These are phyloP conservation scores for Epinotia nisella DNA, from an alignment of 2,888 invertebrate species.

Conservation along the genomic window DNA sequence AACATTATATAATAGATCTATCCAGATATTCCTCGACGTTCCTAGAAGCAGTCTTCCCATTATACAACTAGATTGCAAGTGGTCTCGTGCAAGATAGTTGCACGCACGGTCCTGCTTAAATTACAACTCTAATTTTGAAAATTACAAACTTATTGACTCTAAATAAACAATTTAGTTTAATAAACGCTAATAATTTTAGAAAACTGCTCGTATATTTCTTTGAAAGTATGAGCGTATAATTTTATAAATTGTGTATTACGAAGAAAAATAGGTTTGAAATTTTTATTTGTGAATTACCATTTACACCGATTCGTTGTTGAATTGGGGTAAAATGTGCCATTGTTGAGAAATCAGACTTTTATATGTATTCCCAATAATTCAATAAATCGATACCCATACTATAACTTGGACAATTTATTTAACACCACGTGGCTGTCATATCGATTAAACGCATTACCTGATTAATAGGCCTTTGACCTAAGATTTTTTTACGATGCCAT, in stretches of 20 bases:
- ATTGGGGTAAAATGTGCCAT: not conserved
- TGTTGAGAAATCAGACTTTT: conserved; percentile 19
- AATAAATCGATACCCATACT: too few relatives aligned
- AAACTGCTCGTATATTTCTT: not conserved
- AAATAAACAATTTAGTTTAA: not conserved
- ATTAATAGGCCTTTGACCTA: too few relatives aligned
- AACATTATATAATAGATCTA: conserved; percentile 5
- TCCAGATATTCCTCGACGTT: not conserved
- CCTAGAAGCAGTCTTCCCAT: conserved; percentile 3
- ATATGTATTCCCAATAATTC: not conserved
- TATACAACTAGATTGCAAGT: conserved; percentile 9
- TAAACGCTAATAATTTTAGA: not conserved
- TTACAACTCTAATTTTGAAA: conserved; percentile 3
- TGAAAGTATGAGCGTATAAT: not conserved
- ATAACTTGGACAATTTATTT: too few relatives aligned
- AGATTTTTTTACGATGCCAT: too few relatives aligned
- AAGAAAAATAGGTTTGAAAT: not conserved
- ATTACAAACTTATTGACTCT: not conserved
- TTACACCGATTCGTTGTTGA: not conserved
- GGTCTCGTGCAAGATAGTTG: conserved; percentile 4
- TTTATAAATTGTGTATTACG: not conserved
- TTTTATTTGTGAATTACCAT: not conserved
- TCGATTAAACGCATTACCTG: too few relatives aligned
- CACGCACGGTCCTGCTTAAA: not conserved
- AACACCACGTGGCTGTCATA: too few relatives aligned